Conservation (phyloP, 2,888 invertebrate species). For the Agrotis clavis region DNA sequence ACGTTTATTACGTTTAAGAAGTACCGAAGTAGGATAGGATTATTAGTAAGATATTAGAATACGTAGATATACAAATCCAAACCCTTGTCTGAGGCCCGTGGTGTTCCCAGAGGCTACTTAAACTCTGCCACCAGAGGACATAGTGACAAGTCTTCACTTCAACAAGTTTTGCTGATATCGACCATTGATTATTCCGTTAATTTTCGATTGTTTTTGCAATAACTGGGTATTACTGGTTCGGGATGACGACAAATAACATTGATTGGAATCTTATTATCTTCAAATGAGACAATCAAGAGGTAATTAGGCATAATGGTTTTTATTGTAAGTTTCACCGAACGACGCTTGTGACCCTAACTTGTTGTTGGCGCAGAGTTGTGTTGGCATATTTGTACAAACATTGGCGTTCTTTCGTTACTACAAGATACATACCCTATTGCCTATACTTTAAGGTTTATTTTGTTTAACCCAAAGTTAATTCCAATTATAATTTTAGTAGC, state of each 20-base stretch:
- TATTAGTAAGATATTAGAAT: too few relatives aligned
- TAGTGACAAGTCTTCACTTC: too few relatives aligned
- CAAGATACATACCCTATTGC: not conserved
- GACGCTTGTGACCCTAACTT: constrained; percentile 8
- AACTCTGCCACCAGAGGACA: too few relatives aligned
- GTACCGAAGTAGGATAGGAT: too few relatives aligned
- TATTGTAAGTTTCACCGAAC: constrained; percentile 4
- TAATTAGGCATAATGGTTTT: constrained; percentile 15
- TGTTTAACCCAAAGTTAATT: not conserved
- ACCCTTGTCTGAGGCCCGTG: too few relatives aligned
- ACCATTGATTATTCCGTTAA: too few relatives aligned
- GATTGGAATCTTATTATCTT: not conserved
- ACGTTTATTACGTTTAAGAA: too few relatives aligned
- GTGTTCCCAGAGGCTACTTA: too few relatives aligned
- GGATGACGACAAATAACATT: constrained; percentile 19
- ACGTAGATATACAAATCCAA: too few relatives aligned
- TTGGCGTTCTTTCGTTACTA: constrained; percentile 14
- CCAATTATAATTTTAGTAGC: constrained; percentile 24
- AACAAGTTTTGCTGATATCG: too few relatives aligned
- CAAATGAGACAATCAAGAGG: constrained; percentile 10
- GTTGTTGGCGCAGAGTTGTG: constrained; percentile 10
- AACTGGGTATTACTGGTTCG: constrained; percentile 7
- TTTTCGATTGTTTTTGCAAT: too few relatives aligned
- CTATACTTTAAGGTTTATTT: not conserved
- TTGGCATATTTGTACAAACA: constrained; percentile 6